Evolutionary conservation across 2,113 vertebrate genomes (phyloP).

Genomic region (Cathartes aura): DNA sequence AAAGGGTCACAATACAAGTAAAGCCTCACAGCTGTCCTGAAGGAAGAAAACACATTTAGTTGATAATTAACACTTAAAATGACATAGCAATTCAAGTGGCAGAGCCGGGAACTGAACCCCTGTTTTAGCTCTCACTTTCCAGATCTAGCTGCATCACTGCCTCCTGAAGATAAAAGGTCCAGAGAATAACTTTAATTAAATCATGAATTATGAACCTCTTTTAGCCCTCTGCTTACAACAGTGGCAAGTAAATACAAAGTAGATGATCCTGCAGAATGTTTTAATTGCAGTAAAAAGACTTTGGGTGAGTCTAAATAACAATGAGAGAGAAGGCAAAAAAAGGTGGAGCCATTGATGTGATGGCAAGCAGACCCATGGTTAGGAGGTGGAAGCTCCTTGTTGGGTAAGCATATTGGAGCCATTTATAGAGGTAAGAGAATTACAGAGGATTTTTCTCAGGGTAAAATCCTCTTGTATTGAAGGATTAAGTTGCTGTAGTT

Average conservation of each 20-base stretch:
- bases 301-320: background rate
- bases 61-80: background rate
- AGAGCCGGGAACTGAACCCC: background rate
- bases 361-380: background rate
- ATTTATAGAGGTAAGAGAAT: conserved; percentile 9
- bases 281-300: background rate
- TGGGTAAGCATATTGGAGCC: background rate
- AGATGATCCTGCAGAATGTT: background rate
- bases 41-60: background rate
- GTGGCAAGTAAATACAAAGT: rapidly evolving
- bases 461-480: background rate
- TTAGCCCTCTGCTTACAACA: background rate
- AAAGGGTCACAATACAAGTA: background rate
- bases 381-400: background rate
- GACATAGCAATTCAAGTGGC: background rate
- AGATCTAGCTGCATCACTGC: background rate
- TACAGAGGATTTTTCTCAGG: background rate
- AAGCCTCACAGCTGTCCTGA: background rate
- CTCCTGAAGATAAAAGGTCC: background rate
- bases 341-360: background rate
- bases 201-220: background rate
- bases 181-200: background rate
- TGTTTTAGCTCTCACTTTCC: background rate
- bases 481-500: background rate
- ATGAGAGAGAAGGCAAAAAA: background rate